phyloP scores from a whole-genome alignment of 1,140 invertebrate species.

The Drosophila funebris region DNA sequence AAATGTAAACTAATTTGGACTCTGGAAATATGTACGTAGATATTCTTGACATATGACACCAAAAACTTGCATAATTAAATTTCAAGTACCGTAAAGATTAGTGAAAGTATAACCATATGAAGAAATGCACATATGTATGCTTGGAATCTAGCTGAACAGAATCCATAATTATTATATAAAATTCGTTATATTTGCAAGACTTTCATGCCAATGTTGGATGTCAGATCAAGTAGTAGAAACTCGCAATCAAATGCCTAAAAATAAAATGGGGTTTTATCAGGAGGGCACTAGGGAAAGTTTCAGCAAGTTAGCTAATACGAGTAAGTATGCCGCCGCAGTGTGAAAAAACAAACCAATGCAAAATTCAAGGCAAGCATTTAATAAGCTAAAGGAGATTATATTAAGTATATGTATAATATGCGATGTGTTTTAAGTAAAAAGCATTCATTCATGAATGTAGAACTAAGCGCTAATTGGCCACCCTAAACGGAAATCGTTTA shows the following conservation, averaged over 20 bases:
- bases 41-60: no score
- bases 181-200: neutral
- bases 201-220: slow-evolving; percentile 1
- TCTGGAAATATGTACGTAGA: no score
- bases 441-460: slow-evolving; percentile 63
- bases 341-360: slow-evolving; percentile 2
- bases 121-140: no score
- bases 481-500: slow-evolving; percentile 65
- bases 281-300: slow-evolving; percentile 46
- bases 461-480: slow-evolving; percentile 62
- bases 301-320: neutral
- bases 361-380: slow-evolving; percentile 56
- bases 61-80: no score
- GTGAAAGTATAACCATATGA: no score
- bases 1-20: no score
- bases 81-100: no score
- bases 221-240: slow-evolving; percentile 17
- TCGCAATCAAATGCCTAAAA: slow-evolving; percentile 30
- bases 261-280: slow-evolving; percentile 32
- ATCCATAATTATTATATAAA: neutral
- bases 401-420: slow-evolving; percentile 21
- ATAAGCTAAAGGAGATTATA: slow-evolving; percentile 23
- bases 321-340: neutral
- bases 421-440: slow-evolving; percentile 42
- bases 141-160: no score